Conservation (phyloP, 2,888 invertebrate species). For the Habrosyne pyritoides region DNA sequence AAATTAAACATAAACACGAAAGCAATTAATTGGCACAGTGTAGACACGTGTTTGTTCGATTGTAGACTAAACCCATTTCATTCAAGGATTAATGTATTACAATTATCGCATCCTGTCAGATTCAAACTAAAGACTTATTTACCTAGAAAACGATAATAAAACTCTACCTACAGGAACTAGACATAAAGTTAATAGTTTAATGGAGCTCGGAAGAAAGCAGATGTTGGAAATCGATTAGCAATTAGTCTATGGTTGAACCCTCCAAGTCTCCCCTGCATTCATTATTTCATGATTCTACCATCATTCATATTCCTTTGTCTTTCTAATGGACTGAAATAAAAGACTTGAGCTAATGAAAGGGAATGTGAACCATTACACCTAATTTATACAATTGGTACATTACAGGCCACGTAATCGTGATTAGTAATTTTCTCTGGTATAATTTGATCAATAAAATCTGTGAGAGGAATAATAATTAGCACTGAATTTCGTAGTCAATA, state of each 20-base stretch:
- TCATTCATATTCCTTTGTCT: slow-evolving; percentile 45
- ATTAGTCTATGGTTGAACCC: slow-evolving; percentile 42
- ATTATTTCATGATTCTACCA: slow-evolving; percentile 28
- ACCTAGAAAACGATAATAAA: background rate
- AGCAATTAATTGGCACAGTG: background rate
- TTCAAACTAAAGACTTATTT: background rate
- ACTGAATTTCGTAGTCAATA: background rate
- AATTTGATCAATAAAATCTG: background rate
- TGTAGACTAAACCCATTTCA: background rate
- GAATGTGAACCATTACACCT: slow-evolving; percentile 14
- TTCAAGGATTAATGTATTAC: background rate
- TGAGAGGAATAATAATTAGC: background rate
- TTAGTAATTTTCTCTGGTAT: background rate
- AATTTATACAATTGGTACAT: background rate
- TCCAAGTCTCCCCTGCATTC: slow-evolving; percentile 12
- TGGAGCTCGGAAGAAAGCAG: slow-evolving; percentile 37
- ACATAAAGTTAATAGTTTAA: background rate
- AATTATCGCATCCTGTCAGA: background rate
- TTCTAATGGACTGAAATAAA: slow-evolving; percentile 49
- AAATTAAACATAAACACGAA: background rate
- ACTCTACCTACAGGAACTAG: background rate
- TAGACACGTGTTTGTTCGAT: background rate
- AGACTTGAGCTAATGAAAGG: slow-evolving; percentile 43
- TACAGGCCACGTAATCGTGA: background rate
- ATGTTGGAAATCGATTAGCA: slow-evolving; percentile 60